Evolutionary conservation across 2,797 vertebrate species (phyloP).

Genomic region (Carcharodon carcharias): DNA sequence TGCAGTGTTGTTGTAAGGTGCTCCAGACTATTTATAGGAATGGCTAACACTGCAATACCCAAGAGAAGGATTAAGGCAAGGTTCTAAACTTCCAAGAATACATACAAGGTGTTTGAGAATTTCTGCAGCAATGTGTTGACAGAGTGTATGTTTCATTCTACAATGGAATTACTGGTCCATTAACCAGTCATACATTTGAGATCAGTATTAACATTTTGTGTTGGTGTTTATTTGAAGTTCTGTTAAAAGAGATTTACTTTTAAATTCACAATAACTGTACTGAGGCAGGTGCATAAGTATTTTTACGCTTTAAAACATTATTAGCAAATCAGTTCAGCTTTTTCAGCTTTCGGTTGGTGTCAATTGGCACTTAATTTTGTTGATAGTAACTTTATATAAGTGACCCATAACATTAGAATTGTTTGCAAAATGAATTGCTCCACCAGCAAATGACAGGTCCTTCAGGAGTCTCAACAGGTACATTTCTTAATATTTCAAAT

Average conservation of each 20-base stretch:
- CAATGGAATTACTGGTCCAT: not conserved
- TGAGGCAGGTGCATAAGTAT: not conserved
- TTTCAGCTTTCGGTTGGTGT: not conserved
- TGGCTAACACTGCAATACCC: not conserved
- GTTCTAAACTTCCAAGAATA: not conserved
- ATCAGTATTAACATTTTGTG: not conserved
- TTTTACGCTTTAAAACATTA: not conserved
- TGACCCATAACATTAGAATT: conserved; percentile 2
- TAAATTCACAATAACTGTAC: not conserved
- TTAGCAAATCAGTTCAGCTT: not conserved
- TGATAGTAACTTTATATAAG: not conserved
- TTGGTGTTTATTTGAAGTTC: not conserved
- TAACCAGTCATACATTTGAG: not conserved
- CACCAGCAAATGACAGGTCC: not conserved
- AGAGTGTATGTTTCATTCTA: not conserved
- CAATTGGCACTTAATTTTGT: not conserved
- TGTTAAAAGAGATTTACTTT: not conserved
- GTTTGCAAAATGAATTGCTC: not conserved
- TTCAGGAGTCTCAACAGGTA: not conserved
- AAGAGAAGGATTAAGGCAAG: not conserved
- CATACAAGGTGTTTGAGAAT: not conserved
- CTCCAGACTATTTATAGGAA: not conserved
- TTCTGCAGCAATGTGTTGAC: not conserved
- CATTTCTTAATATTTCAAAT: conserved; percentile 9
- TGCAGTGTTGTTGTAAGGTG: not conserved